Evolutionary conservation across 2,888 invertebrate species (phyloP).

Genomic region (Trissolcus brochymenae): DNA sequence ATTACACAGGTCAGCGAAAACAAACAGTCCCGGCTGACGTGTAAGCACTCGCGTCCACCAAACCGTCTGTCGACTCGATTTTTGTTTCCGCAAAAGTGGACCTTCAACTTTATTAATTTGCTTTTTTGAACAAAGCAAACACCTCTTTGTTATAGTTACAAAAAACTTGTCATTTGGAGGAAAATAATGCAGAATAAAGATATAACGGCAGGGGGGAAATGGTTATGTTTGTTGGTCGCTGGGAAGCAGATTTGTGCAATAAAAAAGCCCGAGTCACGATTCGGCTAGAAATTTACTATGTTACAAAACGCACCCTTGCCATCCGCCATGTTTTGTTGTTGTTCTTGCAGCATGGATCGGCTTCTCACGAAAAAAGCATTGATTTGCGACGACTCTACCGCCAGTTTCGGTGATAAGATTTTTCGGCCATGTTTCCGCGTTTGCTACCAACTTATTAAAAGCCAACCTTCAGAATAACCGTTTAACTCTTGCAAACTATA

Average conservation of each 20-base stretch:
- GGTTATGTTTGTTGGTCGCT: not conserved
- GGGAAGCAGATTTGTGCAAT: not conserved
- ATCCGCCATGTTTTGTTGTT: slow-evolving; percentile 57
- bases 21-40: slow-evolving; percentile 19
- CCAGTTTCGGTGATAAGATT: slow-evolving; percentile 36
- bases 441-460: slow-evolving; percentile 26
- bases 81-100: too few species aligned
- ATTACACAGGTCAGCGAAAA: slow-evolving; percentile 13
- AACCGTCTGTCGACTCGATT: not conserved
- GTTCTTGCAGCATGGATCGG: slow-evolving; percentile 37
- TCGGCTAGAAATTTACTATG: slow-evolving; percentile 20
- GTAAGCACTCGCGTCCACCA: not conserved
- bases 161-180: not conserved
- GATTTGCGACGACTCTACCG: slow-evolving; percentile 37
- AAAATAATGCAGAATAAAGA: not conserved
- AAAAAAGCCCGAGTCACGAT: not conserved
- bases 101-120: too few species aligned
- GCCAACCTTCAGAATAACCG: too few species aligned
- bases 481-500: too few species aligned
- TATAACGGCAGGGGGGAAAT: not conserved
- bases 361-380: slow-evolving; percentile 31
- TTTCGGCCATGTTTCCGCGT: slow-evolving; percentile 33
- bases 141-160: too few species aligned
- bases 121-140: too few species aligned
- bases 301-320: slow-evolving; percentile 57